These are phyloP conservation scores for Lycodopsis pacificus DNA, from an alignment of 2,797 vertebrate species.

Conservation along the genomic window DNA sequence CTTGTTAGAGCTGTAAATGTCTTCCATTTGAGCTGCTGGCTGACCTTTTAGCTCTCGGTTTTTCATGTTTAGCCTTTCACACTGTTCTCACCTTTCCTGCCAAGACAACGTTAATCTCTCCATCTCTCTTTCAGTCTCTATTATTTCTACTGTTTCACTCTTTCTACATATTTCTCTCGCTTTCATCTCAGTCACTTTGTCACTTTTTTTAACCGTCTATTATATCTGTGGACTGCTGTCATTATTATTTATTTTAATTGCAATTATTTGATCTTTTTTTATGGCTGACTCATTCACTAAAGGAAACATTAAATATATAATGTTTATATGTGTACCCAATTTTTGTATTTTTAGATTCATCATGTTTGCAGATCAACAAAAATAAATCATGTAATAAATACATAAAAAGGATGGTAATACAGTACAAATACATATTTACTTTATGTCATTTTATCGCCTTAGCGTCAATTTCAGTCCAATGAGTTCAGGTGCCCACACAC, in stretches of 20 bases:
- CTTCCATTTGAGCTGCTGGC: constrained; percentile 85
- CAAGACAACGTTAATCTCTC: constrained; percentile 58
- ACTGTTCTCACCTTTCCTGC: constrained; percentile 71
- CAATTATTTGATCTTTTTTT: neutral
- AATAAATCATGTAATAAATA: neutral
- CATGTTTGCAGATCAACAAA: neutral
- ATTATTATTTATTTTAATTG: neutral
- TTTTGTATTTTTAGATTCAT: neutral
- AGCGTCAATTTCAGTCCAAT: constrained; percentile 15
- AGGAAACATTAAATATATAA: neutral
- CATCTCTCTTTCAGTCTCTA: constrained; percentile 8
- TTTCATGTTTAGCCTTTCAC: constrained; percentile 78
- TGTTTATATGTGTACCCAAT: neutral
- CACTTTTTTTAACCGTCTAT: neutral
- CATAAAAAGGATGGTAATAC: neutral
- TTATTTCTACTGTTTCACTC: neutral
- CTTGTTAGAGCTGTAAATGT: constrained; percentile 85
- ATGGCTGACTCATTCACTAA: neutral
- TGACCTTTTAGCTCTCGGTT: constrained; percentile 81
- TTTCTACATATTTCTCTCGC: neutral
- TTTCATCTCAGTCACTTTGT: constrained; percentile 9
- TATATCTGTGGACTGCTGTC: neutral
- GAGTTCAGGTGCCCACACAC: neutral
- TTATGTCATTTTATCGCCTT: constrained; percentile 1
- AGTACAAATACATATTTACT: neutral